phyloP scores from a whole-genome alignment of 2,888 invertebrate species.

The Metellina segmentata region DNA sequence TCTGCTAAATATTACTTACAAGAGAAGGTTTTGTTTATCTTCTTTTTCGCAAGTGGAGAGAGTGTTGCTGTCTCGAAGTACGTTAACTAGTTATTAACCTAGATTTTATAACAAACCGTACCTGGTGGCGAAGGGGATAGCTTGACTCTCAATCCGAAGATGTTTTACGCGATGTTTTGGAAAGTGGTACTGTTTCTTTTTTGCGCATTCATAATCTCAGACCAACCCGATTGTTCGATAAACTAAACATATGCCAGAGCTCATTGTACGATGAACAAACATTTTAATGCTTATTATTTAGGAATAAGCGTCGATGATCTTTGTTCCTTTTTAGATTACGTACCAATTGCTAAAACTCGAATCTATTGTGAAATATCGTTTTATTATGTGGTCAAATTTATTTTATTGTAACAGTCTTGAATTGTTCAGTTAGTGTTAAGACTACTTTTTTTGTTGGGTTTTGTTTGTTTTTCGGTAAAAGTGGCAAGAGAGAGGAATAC shows the following conservation, averaged over 20 bases:
- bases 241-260: background rate
- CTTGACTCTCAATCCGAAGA: constrained; percentile 32
- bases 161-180: constrained; percentile 16
- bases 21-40: constrained; percentile 27
- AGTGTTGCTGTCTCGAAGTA: constrained; percentile 44
- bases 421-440: too few species aligned
- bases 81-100: constrained; percentile 74
- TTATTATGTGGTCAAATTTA: too few species aligned
- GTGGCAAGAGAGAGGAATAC: too few species aligned
- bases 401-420: too few species aligned
- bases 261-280: background rate
- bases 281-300: background rate
- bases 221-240: background rate
- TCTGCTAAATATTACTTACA: background rate
- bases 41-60: constrained; percentile 13
- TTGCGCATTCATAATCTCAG: constrained; percentile 18
- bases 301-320: background rate
- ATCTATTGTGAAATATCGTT: background rate
- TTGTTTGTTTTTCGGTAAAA: too few species aligned
- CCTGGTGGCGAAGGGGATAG: constrained; percentile 33
- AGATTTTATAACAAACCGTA: constrained; percentile 64
- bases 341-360: background rate
- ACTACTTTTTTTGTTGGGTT: too few species aligned
- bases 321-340: background rate
- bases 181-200: background rate